Evolutionary conservation across 2,113 vertebrate genomes (phyloP), one percentile per base, ranked within the genome.

Genomic region (cat (Felis catus)): DNA sequence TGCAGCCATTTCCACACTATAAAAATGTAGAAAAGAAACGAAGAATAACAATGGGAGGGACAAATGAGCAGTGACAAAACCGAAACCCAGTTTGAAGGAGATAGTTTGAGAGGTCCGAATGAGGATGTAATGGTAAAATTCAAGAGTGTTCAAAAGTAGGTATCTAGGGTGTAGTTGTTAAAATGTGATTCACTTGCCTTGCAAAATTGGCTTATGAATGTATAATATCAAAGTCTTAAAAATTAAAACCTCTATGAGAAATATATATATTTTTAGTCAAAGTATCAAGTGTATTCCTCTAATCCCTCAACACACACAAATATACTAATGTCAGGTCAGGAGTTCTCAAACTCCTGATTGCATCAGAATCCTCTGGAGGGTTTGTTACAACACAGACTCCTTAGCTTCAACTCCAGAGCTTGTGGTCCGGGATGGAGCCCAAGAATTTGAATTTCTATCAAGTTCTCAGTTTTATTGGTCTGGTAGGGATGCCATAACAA

Each of bases 181-280:
- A 96, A 93, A 92, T 73, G 53, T 25, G 89, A 66, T 71, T 29
- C 36, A 94, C 55, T 76, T 74, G 83, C n/a, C 36, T 70, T 79
- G 27, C 78, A 68, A 96, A 97, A 96, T 31, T 89, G 53, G 55
- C 41, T 96, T 93, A 73, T 5, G 36, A 94, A 97, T 96, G 78
- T 45, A 76, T 53, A 92, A n/a, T 89, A 93, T 18, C 19, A 76
- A 93, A 93, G 10, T 84, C 29, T 80, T 95, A 70, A 95, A 39
- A 96, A 93, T 74, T 70, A 5, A 95, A 74, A 68, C 18, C 12
- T 71, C 58, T 68, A 79, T 1, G 66, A 31, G 58, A 5, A 81
- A 86, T 11, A 88, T 0, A 48, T 21, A 68, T 92, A 66, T 87
- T 92, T 91, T 61, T 94, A 94, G 94, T 65, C 14, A 81, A 76